Percentiles rank a stretch among this genome's conserved stretches.
Evolutionary conservation across 1,140 invertebrate species (phyloP).

Genomic region (Thaumetopoea pityocampa): DNA sequence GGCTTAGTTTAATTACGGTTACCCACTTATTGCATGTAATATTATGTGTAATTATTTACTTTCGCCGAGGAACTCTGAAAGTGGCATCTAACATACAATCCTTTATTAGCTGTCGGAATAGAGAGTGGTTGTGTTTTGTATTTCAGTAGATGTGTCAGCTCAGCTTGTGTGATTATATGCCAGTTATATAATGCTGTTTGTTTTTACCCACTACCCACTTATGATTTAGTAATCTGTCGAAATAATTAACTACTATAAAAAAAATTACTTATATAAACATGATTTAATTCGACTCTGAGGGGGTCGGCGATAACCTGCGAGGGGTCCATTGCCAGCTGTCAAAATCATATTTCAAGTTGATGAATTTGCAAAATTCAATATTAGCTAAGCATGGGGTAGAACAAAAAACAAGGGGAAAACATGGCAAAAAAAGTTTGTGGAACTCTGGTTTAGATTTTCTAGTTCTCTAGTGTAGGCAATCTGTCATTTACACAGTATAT

Average conservation of each 20-base stretch:
- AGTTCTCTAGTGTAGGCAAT: too few species aligned
- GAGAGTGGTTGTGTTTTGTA: constrained; percentile 52
- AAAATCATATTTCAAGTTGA: too few species aligned
- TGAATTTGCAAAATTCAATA: too few species aligned
- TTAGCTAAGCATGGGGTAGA: too few species aligned
- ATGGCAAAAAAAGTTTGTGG: too few species aligned
- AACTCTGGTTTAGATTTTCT: too few species aligned
- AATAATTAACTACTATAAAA: constrained; percentile 11
- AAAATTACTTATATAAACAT: neutral
- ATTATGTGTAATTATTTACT: constrained; percentile 12
- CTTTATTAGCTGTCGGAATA: constrained; percentile 24
- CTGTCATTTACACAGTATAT: too few species aligned
- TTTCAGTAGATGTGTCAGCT: constrained; percentile 55
- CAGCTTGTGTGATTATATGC: constrained; percentile 65
- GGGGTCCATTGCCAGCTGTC: too few species aligned
- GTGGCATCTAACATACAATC: constrained; percentile 12
- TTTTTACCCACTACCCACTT: constrained; percentile 37
- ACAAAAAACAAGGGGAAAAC: too few species aligned
- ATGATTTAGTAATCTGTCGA: constrained; percentile 19
- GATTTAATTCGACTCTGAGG: too few species aligned
- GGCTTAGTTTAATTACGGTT: constrained; percentile 7
- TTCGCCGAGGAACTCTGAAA: constrained; percentile 10
- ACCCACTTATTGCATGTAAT: constrained; percentile 17
- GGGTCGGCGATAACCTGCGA: too few species aligned
- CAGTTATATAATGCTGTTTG: constrained; percentile 70